These are phyloP conservation scores for Spea multiplicata DNA, from an alignment of 2,113 vertebrate genomes.

Conservation along the genomic window DNA sequence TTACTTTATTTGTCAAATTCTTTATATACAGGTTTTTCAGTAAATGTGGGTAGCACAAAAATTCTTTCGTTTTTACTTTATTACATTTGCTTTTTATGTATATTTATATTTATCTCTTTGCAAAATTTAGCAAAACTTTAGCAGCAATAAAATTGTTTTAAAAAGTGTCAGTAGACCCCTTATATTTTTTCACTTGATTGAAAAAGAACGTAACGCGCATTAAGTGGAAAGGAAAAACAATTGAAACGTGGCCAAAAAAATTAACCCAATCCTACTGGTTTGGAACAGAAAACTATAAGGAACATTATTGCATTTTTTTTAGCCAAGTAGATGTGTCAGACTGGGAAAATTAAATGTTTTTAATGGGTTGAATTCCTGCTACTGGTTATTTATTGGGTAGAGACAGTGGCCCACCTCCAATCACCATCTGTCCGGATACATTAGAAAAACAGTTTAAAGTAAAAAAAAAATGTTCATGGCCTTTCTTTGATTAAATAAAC, in stretches of 20 bases:
- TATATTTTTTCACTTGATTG: neutral
- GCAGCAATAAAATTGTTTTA: neutral
- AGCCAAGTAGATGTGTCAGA: constrained; percentile 10
- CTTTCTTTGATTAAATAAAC: constrained; percentile 41
- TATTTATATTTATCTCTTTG: too few relatives aligned
- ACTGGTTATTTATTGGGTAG: constrained; percentile 21
- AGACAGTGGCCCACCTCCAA: constrained; percentile 22
- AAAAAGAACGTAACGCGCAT: neutral
- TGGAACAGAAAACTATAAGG: constrained; percentile 3
- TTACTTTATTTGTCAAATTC: too few relatives aligned
- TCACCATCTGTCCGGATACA: constrained; percentile 39
- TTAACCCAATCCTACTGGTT: constrained; percentile 28
- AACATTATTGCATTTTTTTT: constrained; percentile 16
- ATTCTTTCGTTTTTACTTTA: too few relatives aligned
- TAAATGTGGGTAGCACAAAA: too few relatives aligned
- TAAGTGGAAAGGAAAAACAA: neutral
- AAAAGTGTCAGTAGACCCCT: neutral
- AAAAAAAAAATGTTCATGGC: too few relatives aligned
- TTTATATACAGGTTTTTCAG: too few relatives aligned
- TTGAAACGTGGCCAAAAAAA: constrained; percentile 6
- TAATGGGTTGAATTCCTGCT: constrained; percentile 31
- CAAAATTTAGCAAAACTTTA: neutral
- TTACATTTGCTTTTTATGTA: too few relatives aligned
- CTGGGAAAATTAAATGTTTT: constrained; percentile 30
- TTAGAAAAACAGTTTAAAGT: constrained; percentile 20